Evolutionary conservation across 2,113 vertebrate genomes (phyloP), one percentile per base, ranked within the genome.

Genomic region (Spea bombifrons): DNA sequence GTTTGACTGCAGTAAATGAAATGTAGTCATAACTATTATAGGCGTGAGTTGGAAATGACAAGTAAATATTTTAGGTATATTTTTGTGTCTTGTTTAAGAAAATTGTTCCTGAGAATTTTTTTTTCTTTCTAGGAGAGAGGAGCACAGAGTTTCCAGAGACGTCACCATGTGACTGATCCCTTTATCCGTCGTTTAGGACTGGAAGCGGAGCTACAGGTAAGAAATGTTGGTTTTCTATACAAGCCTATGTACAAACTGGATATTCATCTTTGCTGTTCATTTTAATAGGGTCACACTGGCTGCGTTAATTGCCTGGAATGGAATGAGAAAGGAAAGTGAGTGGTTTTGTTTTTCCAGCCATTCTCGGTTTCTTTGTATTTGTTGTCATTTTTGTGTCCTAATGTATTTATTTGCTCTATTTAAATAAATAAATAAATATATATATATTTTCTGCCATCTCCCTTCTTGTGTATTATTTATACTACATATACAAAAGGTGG

Each of bases 261-360:
- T 47, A 61, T n/a, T 13, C 43, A 30, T 61, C 0, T 66, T 59
- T 0, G 78, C 66, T 79, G 8, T 13, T 82, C 45, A 57, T 48
- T 30, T 46, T 48, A 83, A 81, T 88, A 99, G 97, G 97, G 97
- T 84, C 97, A 99, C 82, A 95, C 96, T 16, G 97, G 97, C 67
- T 99, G 97, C 87, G 97, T 99, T 82, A 99, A 99, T 92, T 99
- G 97, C 86, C 91, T 99, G 82, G 97, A 99, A 85, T 99, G 97
- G 97, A 99, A 99, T 49, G 97, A 99, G 86, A 92, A 91, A 88
- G 97, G 97, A 95, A 94, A 97, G 97, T 99, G 90, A 98, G 97
- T 96, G 75, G n/a, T n/a, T n/a, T 86, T 50, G 66, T 43, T 52
- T 59, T 13, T 13, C 8, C 30, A 30, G 30, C 2, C 30, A 1